Base-by-base conservation (phyloP, 1,140 invertebrate genomes). In the Cyclargus thomasi region DNA sequence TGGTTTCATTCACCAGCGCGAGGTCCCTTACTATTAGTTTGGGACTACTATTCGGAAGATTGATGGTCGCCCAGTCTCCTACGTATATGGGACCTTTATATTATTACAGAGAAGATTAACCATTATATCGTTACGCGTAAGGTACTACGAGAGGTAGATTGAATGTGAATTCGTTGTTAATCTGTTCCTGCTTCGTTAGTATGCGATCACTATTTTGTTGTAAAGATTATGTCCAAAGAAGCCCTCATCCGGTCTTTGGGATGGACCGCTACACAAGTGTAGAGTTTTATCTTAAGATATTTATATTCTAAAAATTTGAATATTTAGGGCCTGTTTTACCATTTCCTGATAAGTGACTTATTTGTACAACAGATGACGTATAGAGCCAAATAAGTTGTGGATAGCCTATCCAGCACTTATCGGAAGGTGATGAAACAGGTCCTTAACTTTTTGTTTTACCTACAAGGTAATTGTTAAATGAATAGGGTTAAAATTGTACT, bases 211-310 rank as follows among this genome's bases (percentile, higher is more conserved):
- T 84, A 79, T 86, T 88, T 89, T 86, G 86, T 88, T 86, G 86
- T 88, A 85, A 89, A 87, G 83, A 87, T 87, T 89, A 89, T 89
- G 85, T 88, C 71, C 79, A 80, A 82, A 86, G 86, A 89, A 88
- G 82, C 74, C 74, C 78, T 67, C 85, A 89, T 89, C 86, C 86
- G 86, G 86, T 89, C 78, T 85, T 85, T 82, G 81, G 74, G 71
- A 53, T 63, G 21, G 57, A 39, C 67, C 17, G 74, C 2, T 71
- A 65, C 70, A 86, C 81, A 79, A 67, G 83, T 69, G 29, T 35
- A 29, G 66, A 29, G 66, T 59, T 55, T 53, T 17, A 70, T 74
- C 74, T 75, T 71, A 68, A 72, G 73, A 75, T 62, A 70, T 68
- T 47, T 47, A 8, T 29, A 29, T 7, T 29, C n/a, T n/a, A n/a